Percentiles rank a stretch among this genome's conserved stretches.
Conservation (phyloP, 2,888 invertebrate genomes). For the Romanomermis culicivorax region DNA sequence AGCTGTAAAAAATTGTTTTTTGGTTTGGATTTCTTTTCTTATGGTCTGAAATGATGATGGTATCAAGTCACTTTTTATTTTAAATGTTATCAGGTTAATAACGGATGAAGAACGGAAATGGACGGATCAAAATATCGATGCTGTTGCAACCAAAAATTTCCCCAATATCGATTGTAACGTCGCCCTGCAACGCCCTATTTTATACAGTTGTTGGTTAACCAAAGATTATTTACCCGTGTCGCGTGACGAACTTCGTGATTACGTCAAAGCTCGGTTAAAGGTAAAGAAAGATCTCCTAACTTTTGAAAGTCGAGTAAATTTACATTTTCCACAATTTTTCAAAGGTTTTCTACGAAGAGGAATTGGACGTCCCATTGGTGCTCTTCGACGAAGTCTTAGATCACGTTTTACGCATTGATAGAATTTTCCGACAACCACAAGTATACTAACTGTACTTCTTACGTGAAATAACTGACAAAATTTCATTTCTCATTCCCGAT, state of each 20-base stretch:
- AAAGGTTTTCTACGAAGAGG: slow-evolving; percentile 91
- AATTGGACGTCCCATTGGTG: slow-evolving; percentile 88
- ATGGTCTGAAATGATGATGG: too few relatives aligned
- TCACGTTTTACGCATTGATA: slow-evolving; percentile 89
- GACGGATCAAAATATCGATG: slow-evolving; percentile 94
- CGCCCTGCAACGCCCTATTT: slow-evolving; percentile 71
- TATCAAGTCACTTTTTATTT: too few relatives aligned
- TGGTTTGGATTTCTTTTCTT: too few relatives aligned
- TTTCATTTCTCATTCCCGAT: neutral
- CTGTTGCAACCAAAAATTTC: slow-evolving; percentile 67
- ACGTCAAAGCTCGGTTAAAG: slow-evolving; percentile 85
- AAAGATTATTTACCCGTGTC: slow-evolving; percentile 94
- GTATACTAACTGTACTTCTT: slow-evolving; percentile 5
- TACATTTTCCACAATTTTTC: slow-evolving; percentile 1
- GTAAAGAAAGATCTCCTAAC: slow-evolving; percentile 30
- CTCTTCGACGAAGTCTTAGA: slow-evolving; percentile 96
- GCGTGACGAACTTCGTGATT: slow-evolving; percentile 76
- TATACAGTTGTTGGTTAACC: slow-evolving; percentile 96
- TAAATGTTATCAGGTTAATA: slow-evolving; percentile 46
- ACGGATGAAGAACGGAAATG: slow-evolving; percentile 80
- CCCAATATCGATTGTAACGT: slow-evolving; percentile 61
- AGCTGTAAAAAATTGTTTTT: too few relatives aligned
- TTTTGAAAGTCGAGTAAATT: neutral
- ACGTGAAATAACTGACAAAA: neutral
- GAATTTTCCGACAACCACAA: slow-evolving; percentile 84